Percentiles rank a stretch among this genome's conserved stretches.
These are phyloP conservation scores for Morinoia aosen DNA, from an alignment of 2,888 invertebrate species.

Conservation along the genomic window DNA sequence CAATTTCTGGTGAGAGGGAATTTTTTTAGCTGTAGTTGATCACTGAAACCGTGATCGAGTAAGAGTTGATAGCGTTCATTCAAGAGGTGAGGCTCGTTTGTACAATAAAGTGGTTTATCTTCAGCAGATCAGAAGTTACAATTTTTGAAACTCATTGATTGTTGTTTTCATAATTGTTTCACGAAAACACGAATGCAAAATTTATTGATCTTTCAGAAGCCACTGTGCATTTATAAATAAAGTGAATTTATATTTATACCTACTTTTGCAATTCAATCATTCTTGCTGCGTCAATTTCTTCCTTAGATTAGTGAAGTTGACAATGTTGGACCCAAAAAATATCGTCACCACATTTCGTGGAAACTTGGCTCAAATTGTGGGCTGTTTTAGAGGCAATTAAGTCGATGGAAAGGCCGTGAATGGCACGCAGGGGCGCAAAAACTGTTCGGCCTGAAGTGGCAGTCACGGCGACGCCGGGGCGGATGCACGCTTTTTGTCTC, in stretches of 20 bases:
- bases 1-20: too few relatives aligned
- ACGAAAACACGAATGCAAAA: too few relatives aligned
- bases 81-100: too few relatives aligned
- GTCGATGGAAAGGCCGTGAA: constrained; percentile 4
- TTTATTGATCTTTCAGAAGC: too few relatives aligned
- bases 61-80: too few relatives aligned
- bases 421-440: constrained; percentile 8
- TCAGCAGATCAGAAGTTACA: too few relatives aligned
- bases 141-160: too few relatives aligned
- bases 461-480: background rate
- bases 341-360: background rate
- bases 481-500: background rate
- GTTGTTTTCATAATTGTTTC: too few relatives aligned
- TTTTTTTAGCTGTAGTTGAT: too few relatives aligned
- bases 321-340: background rate
- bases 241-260: background rate
- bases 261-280: background rate
- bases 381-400: background rate
- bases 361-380: background rate
- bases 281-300: background rate
- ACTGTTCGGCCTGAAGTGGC: constrained; percentile 1
- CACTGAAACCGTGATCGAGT: too few relatives aligned
- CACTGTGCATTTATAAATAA: background rate
- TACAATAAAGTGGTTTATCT: too few relatives aligned
- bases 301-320: background rate